Conservation (phyloP, 1,140 invertebrate species). For the Holcopasites calliopsidis region DNA sequence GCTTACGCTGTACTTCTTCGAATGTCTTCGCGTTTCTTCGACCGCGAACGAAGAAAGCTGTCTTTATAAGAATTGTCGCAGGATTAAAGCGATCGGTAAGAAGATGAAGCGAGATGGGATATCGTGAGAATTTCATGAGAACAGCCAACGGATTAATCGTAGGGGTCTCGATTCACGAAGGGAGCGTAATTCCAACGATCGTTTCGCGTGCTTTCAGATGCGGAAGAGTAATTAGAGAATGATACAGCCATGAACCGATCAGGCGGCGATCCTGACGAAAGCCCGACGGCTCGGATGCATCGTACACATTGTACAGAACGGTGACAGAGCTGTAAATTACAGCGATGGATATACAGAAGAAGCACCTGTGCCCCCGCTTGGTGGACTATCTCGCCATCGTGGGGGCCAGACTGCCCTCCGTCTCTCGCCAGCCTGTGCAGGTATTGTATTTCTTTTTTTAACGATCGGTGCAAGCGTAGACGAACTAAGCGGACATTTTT, state of each 20-base stretch:
- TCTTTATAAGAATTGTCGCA: too few species aligned
- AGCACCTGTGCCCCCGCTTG: slow-evolving; percentile 89
- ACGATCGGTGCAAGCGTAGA: neutral
- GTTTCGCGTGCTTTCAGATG: slow-evolving; percentile 12
- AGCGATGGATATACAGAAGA: slow-evolving; percentile 85
- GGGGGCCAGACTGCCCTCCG: slow-evolving; percentile 88
- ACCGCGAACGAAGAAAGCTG: too few species aligned
- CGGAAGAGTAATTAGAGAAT: slow-evolving; percentile 51
- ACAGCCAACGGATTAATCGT: neutral
- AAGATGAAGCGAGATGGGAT: too few species aligned
- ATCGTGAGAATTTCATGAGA: neutral
- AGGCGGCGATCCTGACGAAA: slow-evolving; percentile 34
- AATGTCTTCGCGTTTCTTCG: too few species aligned
- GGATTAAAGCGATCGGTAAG: too few species aligned
- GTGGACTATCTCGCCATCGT: slow-evolving; percentile 98
- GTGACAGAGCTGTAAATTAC: slow-evolving; percentile 70
- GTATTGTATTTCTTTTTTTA: slow-evolving; percentile 72
- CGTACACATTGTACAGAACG: slow-evolving; percentile 60
- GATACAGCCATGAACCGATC: slow-evolving; percentile 59
- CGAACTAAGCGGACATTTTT: neutral
- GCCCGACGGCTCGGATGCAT: slow-evolving; percentile 34
- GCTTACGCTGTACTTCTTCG: too few species aligned
- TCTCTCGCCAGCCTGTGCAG: slow-evolving; percentile 87
- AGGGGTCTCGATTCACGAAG: neutral
- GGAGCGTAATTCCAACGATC: neutral